Evolutionary conservation across 2,888 invertebrate species (phyloP).

Genomic region (Dasysyrphus tricinctus): DNA sequence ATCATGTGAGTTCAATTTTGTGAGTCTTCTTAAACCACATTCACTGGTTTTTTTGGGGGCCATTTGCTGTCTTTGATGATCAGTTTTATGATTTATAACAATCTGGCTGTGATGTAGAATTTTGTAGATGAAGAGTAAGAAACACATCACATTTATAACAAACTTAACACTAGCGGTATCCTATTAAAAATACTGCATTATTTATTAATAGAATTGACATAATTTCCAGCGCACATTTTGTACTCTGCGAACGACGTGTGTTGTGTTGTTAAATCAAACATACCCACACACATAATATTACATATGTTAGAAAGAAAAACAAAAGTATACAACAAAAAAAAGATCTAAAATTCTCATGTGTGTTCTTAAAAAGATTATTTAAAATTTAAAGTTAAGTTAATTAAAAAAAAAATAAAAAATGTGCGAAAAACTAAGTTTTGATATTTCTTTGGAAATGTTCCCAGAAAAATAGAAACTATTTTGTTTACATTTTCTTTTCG

Average conservation of each 20-base stretch:
- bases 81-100: constrained; percentile 51
- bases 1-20: constrained; percentile 24
- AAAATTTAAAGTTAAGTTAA: constrained; percentile 10
- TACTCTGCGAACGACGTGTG: constrained; percentile 53
- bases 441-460: constrained; percentile 6
- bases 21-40: constrained; percentile 50
- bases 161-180: not conserved
- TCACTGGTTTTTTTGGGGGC: constrained; percentile 37
- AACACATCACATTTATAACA: not conserved
- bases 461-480: not conserved
- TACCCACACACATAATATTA: constrained; percentile 1
- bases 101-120: not conserved
- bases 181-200: constrained; percentile 53
- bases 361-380: constrained; percentile 43
- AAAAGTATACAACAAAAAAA: not conserved
- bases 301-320: constrained; percentile 44
- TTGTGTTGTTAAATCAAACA: constrained; percentile 49
- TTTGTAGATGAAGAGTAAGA: constrained; percentile 1
- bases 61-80: constrained; percentile 55
- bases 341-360: constrained; percentile 49
- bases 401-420: not conserved
- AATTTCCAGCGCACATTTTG: constrained; percentile 68
- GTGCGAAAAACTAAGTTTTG: not conserved
- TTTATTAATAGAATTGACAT: constrained; percentile 76
- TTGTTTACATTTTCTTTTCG: not conserved